Evolutionary conservation across 2,888 invertebrate species (phyloP).

Genomic region (Himalopsyche tibetana): DNA sequence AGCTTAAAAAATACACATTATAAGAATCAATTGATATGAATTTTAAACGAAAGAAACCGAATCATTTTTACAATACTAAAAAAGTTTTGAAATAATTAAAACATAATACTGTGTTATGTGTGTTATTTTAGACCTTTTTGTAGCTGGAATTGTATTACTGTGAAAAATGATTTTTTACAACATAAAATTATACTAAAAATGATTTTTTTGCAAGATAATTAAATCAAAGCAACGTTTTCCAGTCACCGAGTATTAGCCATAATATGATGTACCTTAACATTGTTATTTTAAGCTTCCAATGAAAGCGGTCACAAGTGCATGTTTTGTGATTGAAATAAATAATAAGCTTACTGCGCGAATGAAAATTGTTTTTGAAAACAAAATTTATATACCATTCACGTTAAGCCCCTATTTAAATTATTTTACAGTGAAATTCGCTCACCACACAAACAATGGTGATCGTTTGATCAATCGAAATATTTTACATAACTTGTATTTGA

Average conservation of each 20-base stretch:
- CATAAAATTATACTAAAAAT: too few species aligned
- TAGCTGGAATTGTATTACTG: too few species aligned
- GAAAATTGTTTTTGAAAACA: not conserved
- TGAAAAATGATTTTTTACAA: too few species aligned
- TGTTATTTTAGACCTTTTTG: too few species aligned
- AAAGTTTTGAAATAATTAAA: too few species aligned
- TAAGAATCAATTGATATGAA: too few species aligned
- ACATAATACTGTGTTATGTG: too few species aligned
- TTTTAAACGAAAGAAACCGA: too few species aligned
- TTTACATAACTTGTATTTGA: not conserved
- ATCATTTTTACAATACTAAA: too few species aligned
- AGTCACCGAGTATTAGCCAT: not conserved
- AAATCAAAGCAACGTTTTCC: not conserved
- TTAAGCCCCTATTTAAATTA: not conserved
- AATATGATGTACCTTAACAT: not conserved
- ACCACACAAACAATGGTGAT: not conserved
- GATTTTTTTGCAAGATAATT: too few species aligned
- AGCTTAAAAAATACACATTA: too few species aligned
- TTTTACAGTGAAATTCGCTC: not conserved
- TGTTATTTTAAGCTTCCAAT: not conserved
- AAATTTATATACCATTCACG: not conserved
- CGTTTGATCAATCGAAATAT: not conserved
- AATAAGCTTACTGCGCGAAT: not conserved
- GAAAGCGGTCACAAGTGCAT: not conserved
- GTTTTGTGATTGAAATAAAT: conserved; percentile 7